Conservation (phyloP, 2,113 vertebrate genomes). For the Cathartes aura region DNA sequence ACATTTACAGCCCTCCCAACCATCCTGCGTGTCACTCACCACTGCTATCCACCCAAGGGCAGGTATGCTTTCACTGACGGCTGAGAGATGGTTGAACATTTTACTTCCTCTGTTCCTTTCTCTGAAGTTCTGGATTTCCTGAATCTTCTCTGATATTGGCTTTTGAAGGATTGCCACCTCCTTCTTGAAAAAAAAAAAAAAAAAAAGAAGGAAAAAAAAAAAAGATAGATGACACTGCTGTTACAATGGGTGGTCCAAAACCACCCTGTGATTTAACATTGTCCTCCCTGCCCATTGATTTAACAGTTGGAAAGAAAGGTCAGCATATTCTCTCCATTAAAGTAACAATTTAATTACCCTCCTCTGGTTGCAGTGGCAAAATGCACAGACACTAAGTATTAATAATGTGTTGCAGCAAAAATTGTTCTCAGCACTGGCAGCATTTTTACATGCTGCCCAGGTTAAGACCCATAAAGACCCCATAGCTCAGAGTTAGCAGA, state of each 20-base stretch:
- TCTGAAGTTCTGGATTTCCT: conserved; percentile 92
- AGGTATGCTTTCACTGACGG: conserved; percentile 95
- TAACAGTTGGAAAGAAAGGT: neutral
- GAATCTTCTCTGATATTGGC: conserved; percentile 94
- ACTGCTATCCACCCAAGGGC: conserved; percentile 96
- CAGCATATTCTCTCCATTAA: neutral
- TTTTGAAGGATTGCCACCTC: conserved; percentile 88
- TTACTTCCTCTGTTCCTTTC: conserved; percentile 91
- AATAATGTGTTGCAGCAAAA: neutral
- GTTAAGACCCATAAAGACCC: neutral
- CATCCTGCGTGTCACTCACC: conserved; percentile 74
- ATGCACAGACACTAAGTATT: neutral
- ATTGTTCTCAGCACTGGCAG: neutral
- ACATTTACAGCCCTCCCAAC: neutral
- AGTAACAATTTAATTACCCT: neutral
- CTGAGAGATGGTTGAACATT: conserved; percentile 96
- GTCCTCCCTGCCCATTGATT: neutral
- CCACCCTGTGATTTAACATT: neutral
- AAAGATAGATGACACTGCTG: neutral
- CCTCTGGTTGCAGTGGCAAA: neutral
- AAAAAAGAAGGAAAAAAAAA: neutral
- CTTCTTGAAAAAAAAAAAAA: conserved; percentile 65
- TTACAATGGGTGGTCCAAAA: neutral
- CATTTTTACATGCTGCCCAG: neutral
- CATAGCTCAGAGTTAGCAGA: neutral